A percentile compares a stretch with the other conserved stretches of the same genome.
Evolutionary conservation across 2,113 vertebrate genomes (phyloP).

Genomic region (Carassius gibelio): DNA sequence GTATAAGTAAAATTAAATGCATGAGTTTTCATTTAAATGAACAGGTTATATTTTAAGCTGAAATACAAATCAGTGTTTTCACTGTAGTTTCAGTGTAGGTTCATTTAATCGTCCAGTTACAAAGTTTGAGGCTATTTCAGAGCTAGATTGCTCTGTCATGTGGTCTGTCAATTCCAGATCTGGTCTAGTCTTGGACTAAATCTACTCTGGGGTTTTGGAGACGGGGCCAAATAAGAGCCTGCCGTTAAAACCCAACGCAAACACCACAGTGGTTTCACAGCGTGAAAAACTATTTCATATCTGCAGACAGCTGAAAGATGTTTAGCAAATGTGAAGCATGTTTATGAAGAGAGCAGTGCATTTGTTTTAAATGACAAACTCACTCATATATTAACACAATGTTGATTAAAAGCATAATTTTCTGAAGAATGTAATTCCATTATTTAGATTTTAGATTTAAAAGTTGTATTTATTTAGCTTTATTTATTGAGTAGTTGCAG

Average conservation of each 20-base stretch:
- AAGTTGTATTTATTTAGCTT: background rate
- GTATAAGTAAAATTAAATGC: too few relatives aligned
- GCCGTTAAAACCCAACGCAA: conserved; percentile 18
- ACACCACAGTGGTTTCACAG: conserved; percentile 3
- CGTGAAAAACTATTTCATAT: background rate
- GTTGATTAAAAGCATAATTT: too few relatives aligned
- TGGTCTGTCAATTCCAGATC: background rate
- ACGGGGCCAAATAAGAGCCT: background rate
- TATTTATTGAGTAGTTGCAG: background rate
- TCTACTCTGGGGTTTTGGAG: background rate
- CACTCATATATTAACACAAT: background rate
- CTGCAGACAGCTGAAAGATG: conserved; percentile 1
- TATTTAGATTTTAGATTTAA: background rate
- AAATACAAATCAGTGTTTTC: background rate
- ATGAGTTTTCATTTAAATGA: too few relatives aligned
- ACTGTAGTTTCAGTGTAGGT: background rate
- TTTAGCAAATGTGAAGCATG: background rate
- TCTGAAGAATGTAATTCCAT: too few relatives aligned
- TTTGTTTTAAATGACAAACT: background rate
- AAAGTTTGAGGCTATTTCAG: background rate
- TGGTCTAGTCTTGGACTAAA: background rate
- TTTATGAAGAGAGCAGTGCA: background rate
- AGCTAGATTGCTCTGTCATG: background rate
- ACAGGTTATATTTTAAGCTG: too few relatives aligned
- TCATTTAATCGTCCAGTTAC: background rate